Percentiles rank a stretch among this genome's conserved stretches.
These are phyloP conservation scores for Epinephelus moara DNA, from an alignment of 2,113 vertebrate species.

Conservation along the genomic window DNA sequence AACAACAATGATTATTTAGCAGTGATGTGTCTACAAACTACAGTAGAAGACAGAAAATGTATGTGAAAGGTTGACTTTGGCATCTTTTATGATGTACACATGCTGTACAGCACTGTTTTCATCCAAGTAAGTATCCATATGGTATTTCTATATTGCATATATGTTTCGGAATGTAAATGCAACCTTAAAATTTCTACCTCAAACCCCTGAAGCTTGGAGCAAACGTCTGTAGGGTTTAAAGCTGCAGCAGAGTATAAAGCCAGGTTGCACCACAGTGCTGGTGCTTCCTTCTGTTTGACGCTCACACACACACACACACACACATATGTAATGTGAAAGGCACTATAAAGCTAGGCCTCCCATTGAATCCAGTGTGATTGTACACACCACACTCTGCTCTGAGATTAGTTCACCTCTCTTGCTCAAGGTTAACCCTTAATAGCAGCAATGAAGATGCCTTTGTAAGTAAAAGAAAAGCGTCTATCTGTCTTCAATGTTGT, in stretches of 20 bases:
- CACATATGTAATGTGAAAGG: not conserved
- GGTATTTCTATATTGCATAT: not conserved
- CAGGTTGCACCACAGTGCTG: conserved; percentile 17
- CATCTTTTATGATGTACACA: not conserved
- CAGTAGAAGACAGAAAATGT: not conserved
- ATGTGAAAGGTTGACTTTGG: too few relatives aligned
- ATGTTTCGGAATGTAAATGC: not conserved
- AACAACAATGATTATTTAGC: not conserved
- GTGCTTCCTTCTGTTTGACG: conserved; percentile 22
- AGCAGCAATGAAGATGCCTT: conserved; percentile 27
- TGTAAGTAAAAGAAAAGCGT: conserved; percentile 37
- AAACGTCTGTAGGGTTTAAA: conserved; percentile 21
- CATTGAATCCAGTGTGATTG: conserved; percentile 27
- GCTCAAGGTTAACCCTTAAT: conserved; percentile 40
- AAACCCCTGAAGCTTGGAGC: not conserved
- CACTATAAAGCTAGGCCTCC: conserved; percentile 34
- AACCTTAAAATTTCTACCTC: not conserved
- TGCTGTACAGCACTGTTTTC: not conserved
- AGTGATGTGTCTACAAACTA: not conserved
- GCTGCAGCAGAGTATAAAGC: conserved; percentile 19
- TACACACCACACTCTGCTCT: conserved; percentile 9
- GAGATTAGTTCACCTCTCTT: conserved; percentile 45
- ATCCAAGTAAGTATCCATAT: not conserved
- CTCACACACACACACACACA: not conserved
- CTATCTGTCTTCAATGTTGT: conserved; percentile 23